phyloP scores from a whole-genome alignment of 2,888 invertebrate species.

The Rhodophaea formosa region DNA sequence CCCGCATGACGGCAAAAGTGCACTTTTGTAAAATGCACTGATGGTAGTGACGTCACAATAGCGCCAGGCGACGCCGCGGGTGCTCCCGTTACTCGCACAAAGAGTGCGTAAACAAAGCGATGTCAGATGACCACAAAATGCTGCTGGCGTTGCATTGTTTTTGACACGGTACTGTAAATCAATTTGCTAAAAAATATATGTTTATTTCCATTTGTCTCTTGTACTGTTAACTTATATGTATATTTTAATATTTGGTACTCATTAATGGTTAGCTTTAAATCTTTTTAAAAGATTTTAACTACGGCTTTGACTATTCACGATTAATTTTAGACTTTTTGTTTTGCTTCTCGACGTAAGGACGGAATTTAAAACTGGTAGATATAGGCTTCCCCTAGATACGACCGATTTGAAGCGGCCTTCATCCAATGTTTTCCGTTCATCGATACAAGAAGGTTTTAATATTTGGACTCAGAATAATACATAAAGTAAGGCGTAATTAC shows the following conservation, averaged over 20 bases:
- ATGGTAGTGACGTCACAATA: constrained; percentile 66
- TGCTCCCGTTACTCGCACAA: constrained; percentile 66
- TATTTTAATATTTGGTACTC: not conserved
- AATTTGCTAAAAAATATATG: constrained; percentile 38
- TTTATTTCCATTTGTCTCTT: not conserved
- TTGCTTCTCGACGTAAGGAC: too few species aligned
- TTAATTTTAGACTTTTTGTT: too few species aligned
- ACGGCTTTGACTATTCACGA: not conserved
- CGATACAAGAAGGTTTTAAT: too few species aligned
- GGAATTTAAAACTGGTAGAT: too few species aligned
- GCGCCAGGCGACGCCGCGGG: constrained; percentile 45
- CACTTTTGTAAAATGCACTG: constrained; percentile 63
- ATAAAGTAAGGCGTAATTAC: too few species aligned
- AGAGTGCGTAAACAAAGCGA: constrained; percentile 57
- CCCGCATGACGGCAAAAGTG: constrained; percentile 69
- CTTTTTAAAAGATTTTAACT: not conserved
- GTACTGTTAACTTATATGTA: not conserved
- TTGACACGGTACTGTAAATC: constrained; percentile 49
- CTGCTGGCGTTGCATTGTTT: constrained; percentile 59
- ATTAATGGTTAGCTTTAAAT: too few species aligned
- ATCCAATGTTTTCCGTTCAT: too few species aligned
- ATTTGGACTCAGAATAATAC: too few species aligned
- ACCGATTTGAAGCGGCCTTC: too few species aligned
- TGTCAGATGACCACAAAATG: constrained; percentile 65
- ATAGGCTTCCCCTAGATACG: too few species aligned